Conservation (phyloP, 2,113 vertebrate genomes). For the human (Homo sapiens) region DNA sequence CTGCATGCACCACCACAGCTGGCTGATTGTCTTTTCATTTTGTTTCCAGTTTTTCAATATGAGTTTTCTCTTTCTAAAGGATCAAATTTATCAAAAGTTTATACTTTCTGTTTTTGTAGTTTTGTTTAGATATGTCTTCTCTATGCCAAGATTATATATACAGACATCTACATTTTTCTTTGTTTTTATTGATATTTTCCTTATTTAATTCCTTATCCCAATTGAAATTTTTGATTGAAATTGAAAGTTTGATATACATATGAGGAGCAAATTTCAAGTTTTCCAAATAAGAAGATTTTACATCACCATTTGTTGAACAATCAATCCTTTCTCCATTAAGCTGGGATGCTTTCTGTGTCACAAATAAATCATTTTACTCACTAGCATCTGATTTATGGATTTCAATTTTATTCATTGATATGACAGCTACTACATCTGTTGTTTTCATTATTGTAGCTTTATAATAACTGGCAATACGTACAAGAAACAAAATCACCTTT, state of each 20-base stretch:
- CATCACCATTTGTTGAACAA: neutral
- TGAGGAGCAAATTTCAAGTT: neutral
- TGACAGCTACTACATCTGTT: neutral
- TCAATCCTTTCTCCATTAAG: neutral
- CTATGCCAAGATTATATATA: neutral
- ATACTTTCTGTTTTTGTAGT: neutral
- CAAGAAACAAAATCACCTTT: neutral
- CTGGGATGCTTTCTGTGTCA: neutral
- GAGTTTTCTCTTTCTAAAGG: neutral
- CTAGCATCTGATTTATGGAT: neutral
- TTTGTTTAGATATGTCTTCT: neutral
- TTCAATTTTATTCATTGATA: slow-evolving; percentile 18
- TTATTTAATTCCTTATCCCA: neutral
- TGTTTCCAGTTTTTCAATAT: neutral
- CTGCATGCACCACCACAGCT: neutral
- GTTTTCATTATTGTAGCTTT: neutral
- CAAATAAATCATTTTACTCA: neutral
- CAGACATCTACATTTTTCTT: neutral
- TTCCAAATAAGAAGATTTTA: neutral
- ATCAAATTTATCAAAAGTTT: neutral
- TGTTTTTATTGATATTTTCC: neutral
- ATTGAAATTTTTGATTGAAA: neutral
- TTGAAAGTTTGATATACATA: neutral
- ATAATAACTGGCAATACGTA: neutral
- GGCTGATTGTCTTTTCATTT: neutral